These are phyloP conservation scores for Holothuria scabra DNA, from an alignment of 53 echinoderm and acorn worm genomes.

Conservation along the genomic window DNA sequence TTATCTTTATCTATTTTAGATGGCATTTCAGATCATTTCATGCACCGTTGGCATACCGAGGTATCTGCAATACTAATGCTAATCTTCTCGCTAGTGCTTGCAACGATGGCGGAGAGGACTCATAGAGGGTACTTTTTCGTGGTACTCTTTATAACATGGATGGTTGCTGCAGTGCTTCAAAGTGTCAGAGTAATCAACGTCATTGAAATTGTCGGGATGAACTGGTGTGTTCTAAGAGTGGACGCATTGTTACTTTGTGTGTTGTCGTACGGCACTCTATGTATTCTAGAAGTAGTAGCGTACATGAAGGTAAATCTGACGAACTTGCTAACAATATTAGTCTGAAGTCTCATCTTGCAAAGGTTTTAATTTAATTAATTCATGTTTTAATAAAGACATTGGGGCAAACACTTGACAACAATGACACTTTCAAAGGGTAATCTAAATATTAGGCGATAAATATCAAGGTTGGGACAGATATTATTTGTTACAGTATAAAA, in stretches of 20 bases:
- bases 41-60: conserved; percentile 3
- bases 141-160: not conserved
- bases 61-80: conserved; percentile 14
- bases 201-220: not conserved
- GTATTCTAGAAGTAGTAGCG: not conserved
- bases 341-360: too few relatives aligned
- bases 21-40: too few relatives aligned
- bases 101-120: not conserved
- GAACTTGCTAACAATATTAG: too few relatives aligned
- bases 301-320: not conserved
- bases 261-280: not conserved
- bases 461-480: too few relatives aligned
- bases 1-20: too few relatives aligned
- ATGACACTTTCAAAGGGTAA: too few relatives aligned
- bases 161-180: not conserved
- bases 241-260: not conserved
- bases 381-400: too few relatives aligned
- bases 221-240: not conserved
- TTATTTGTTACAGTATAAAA: too few relatives aligned
- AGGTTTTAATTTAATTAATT: too few relatives aligned
- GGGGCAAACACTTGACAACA: too few relatives aligned
- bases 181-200: not conserved
- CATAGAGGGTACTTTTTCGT: not conserved
- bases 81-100: not conserved
- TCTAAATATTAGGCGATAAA: too few relatives aligned